A percentile compares a stretch with the other conserved stretches of the same genome.
These are phyloP conservation scores for Clitarchus hookeri DNA, from an alignment of 2,888 invertebrate species.

Conservation along the genomic window DNA sequence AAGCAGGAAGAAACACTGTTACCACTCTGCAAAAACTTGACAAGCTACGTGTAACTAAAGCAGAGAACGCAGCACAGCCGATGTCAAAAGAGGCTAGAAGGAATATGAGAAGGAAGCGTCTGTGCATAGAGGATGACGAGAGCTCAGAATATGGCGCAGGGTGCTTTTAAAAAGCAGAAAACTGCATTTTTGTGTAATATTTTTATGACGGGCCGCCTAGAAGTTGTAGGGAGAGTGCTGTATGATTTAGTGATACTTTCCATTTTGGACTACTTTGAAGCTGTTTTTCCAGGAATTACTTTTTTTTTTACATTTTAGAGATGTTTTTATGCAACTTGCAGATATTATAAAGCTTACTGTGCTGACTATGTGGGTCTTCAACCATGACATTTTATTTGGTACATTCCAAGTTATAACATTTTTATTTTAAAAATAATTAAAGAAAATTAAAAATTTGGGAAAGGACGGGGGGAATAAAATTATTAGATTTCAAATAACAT, in stretches of 20 bases:
- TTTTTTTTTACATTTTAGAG: background rate
- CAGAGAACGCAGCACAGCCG: background rate
- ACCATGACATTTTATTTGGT: too few species aligned
- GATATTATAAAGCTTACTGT: too few species aligned
- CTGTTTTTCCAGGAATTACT: background rate
- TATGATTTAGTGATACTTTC: background rate
- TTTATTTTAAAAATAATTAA: too few species aligned
- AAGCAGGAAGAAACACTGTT: background rate
- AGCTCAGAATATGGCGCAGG: background rate
- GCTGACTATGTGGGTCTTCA: too few species aligned
- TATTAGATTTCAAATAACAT: too few species aligned
- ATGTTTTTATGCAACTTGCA: too few species aligned
- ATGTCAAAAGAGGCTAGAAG: conserved; percentile 17
- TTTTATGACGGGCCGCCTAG: too few species aligned
- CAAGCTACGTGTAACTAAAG: background rate
- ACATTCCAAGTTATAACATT: too few species aligned
- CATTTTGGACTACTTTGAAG: background rate
- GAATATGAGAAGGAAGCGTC: background rate
- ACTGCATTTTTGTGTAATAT: too few species aligned
- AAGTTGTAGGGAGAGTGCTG: too few species aligned
- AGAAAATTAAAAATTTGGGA: too few species aligned
- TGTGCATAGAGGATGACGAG: background rate
- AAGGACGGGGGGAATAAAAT: too few species aligned
- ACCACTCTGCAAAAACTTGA: background rate
- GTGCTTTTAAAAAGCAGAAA: background rate